These are phyloP conservation scores for Diachasma alloeum DNA, from an alignment of 1,140 invertebrate species.

Conservation along the genomic window DNA sequence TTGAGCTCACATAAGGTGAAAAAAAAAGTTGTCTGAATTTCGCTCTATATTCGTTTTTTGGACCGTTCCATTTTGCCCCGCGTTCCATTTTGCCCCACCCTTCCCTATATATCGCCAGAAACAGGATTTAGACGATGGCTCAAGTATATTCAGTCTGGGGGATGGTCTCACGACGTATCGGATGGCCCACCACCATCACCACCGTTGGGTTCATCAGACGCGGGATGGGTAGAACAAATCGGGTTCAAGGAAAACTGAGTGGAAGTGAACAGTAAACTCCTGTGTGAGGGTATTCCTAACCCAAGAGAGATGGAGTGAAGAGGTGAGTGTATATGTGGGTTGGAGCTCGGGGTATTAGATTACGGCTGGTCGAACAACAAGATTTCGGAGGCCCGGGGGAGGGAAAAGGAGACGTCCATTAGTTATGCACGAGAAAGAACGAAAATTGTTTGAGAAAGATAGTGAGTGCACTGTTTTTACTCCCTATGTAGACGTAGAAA, in stretches of 20 bases:
- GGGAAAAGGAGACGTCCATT: slow-evolving; percentile 6
- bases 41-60: too few species aligned
- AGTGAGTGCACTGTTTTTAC: not conserved
- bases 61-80: too few species aligned
- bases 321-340: not conserved
- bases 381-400: slow-evolving; percentile 11
- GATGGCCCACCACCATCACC: not conserved
- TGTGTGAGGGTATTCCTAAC: not conserved
- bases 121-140: not conserved
- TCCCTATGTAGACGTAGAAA: not conserved
- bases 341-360: slow-evolving; percentile 10
- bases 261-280: not conserved
- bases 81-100: too few species aligned
- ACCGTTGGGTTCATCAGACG: slow-evolving; percentile 1
- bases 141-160: slow-evolving; percentile 1
- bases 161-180: not conserved
- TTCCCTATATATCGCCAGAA: not conserved
- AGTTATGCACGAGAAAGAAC: slow-evolving; percentile 4
- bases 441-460: not conserved
- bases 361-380: slow-evolving; percentile 22
- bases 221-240: slow-evolving; percentile 6
- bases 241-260: slow-evolving; percentile 14
- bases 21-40: too few species aligned
- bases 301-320: not conserved
- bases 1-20: too few species aligned